These are phyloP conservation scores for Pocota personata DNA, from an alignment of 2,888 invertebrate species.

Conservation along the genomic window DNA sequence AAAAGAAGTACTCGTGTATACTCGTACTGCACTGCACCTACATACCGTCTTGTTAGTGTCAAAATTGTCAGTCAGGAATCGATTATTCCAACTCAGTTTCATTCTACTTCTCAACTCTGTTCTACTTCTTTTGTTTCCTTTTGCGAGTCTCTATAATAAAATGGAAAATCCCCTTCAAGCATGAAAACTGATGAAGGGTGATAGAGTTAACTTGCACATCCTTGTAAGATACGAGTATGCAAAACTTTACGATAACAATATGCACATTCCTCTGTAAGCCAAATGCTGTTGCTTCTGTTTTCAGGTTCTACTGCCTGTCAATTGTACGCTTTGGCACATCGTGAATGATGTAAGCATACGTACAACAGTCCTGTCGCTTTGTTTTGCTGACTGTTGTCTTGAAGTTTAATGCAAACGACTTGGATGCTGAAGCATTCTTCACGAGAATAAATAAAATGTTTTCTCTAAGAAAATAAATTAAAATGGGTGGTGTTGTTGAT, in stretches of 20 bases:
- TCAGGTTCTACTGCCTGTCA: constrained; percentile 15
- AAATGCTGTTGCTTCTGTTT: constrained; percentile 25
- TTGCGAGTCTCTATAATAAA: constrained; percentile 3
- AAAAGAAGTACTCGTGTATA: neutral
- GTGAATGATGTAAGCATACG: constrained; percentile 11
- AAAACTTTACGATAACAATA: constrained; percentile 45
- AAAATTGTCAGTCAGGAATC: constrained; percentile 59
- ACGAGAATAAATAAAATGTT: neutral
- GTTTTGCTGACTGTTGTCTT: constrained; percentile 25
- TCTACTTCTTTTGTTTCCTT: constrained; percentile 11
- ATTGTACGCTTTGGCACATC: constrained; percentile 28
- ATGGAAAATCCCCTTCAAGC: constrained; percentile 52
- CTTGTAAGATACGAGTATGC: constrained; percentile 46
- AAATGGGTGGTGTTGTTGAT: neutral
- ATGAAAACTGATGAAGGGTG: constrained; percentile 52
- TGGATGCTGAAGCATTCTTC: neutral
- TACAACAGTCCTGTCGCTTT: neutral
- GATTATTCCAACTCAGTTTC: constrained; percentile 50
- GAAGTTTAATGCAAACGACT: constrained; percentile 5
- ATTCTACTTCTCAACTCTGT: neutral
- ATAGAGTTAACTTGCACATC: constrained; percentile 43
- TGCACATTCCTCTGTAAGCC: constrained; percentile 16
- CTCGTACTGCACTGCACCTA: too few relatives aligned
- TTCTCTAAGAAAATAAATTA: neutral
- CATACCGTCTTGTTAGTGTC: constrained; percentile 21